phyloP scores from a whole-genome alignment of 2,888 invertebrate species.

The Hemicrepidius hirtus region DNA sequence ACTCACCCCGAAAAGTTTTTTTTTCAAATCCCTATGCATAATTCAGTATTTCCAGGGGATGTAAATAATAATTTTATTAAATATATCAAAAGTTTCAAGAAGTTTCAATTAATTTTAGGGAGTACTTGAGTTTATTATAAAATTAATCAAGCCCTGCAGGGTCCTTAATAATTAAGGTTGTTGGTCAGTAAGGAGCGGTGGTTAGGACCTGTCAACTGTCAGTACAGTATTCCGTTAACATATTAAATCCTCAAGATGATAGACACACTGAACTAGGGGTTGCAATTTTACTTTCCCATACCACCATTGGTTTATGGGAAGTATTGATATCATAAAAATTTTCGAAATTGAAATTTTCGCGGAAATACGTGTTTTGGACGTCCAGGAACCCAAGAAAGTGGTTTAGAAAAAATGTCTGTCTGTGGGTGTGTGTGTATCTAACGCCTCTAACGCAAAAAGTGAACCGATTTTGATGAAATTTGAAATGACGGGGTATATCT shows the following conservation, averaged over 20 bases:
- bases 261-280: slow-evolving; percentile 1
- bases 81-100: background rate
- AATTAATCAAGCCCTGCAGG: slow-evolving; percentile 26
- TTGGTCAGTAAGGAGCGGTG: slow-evolving; percentile 37
- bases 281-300: background rate
- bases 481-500: no score
- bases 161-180: slow-evolving; percentile 42
- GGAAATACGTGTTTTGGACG: no score
- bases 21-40: background rate
- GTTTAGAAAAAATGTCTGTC: no score
- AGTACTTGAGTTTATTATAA: slow-evolving; percentile 7
- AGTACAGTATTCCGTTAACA: slow-evolving; percentile 30
- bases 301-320: no score
- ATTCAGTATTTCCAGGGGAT: background rate
- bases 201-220: slow-evolving; percentile 41
- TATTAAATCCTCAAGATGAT: slow-evolving; percentile 32
- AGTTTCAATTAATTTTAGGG: slow-evolving; percentile 5
- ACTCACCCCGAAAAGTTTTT: background rate
- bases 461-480: no score
- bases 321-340: no score
- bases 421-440: no score
- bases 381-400: no score
- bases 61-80: no score
- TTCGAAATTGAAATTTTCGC: no score
- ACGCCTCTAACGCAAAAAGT: no score